Percentiles rank a stretch among this genome's conserved stretches.
Evolutionary conservation across 1,140 invertebrate genomes (phyloP).

Genomic region (Drosophila watanabei): DNA sequence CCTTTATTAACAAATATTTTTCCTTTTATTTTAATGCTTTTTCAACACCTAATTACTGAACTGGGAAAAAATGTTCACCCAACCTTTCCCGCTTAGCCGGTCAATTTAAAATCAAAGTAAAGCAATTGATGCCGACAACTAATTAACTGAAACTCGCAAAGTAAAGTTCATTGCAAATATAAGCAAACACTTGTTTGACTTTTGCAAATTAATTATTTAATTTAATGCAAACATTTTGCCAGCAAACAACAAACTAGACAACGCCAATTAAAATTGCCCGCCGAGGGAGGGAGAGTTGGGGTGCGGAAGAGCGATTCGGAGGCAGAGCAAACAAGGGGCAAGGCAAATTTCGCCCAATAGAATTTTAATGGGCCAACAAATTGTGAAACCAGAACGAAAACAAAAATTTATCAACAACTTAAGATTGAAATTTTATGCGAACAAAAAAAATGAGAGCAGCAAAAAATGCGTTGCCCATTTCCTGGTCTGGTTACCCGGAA

Average conservation of each 20-base stretch:
- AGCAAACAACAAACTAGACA: constrained; percentile 57
- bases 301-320: not conserved
- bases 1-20: no score
- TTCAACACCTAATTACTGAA: constrained; percentile 1
- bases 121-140: constrained; percentile 26
- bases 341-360: constrained; percentile 28
- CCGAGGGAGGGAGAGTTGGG: not conserved
- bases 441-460: constrained; percentile 3
- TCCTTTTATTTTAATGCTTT: not conserved
- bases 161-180: constrained; percentile 50
- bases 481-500: constrained; percentile 26
- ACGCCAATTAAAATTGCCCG: constrained; percentile 66
- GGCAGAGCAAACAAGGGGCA: constrained; percentile 13
- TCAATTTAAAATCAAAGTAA: constrained; percentile 43
- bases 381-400: constrained; percentile 20
- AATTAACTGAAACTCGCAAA: constrained; percentile 47
- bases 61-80: not conserved
- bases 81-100: not conserved
- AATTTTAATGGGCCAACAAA: constrained; percentile 47
- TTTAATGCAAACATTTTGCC: constrained; percentile 62
- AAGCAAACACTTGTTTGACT: constrained; percentile 52
- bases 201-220: constrained; percentile 63
- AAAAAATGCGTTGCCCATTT: constrained; percentile 42
- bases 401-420: constrained; percentile 31
- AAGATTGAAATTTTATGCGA: constrained; percentile 34